These are phyloP conservation scores for Argyrosomus japonicus DNA, from an alignment of 2,113 vertebrate species.

Conservation along the genomic window DNA sequence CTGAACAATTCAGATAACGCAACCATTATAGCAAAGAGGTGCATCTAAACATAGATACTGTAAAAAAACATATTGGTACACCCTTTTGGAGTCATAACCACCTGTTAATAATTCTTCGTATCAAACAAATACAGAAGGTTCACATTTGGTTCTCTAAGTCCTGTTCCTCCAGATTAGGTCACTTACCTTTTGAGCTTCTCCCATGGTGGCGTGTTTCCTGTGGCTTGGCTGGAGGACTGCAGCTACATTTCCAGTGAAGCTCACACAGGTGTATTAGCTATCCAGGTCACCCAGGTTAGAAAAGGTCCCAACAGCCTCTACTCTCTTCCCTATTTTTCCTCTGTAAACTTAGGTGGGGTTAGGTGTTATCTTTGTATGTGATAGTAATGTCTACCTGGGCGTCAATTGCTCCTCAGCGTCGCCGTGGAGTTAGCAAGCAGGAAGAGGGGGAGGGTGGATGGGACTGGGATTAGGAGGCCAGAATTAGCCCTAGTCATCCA, in stretches of 20 bases:
- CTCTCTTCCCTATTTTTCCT: slow-evolving; percentile 24
- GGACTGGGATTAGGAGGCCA: slow-evolving; percentile 86
- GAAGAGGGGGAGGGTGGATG: slow-evolving; percentile 76
- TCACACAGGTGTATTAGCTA: slow-evolving; percentile 53
- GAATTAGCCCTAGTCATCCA: slow-evolving; percentile 88
- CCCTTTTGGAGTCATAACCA: not conserved
- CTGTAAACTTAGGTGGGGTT: slow-evolving; percentile 26
- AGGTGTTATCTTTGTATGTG: slow-evolving; percentile 39
- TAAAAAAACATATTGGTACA: not conserved
- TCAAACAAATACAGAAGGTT: slow-evolving; percentile 7
- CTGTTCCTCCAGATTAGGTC: slow-evolving; percentile 27
- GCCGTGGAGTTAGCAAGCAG: slow-evolving; percentile 64
- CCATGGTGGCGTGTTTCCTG: slow-evolving; percentile 83
- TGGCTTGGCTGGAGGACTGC: slow-evolving; percentile 56
- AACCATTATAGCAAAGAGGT: not conserved
- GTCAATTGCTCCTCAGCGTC: slow-evolving; percentile 54
- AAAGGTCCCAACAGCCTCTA: slow-evolving; percentile 8
- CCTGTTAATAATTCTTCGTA: not conserved
- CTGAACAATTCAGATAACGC: slow-evolving; percentile 11
- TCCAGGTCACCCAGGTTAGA: slow-evolving; percentile 43
- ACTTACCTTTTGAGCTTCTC: slow-evolving; percentile 90
- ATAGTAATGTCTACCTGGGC: slow-evolving; percentile 63
- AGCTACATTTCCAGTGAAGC: slow-evolving; percentile 79
- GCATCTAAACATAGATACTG: not conserved
- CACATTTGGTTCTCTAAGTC: slow-evolving; percentile 32